Base-by-base conservation (phyloP, 2,113 vertebrate genomes). In the Micromys minutus region DNA sequence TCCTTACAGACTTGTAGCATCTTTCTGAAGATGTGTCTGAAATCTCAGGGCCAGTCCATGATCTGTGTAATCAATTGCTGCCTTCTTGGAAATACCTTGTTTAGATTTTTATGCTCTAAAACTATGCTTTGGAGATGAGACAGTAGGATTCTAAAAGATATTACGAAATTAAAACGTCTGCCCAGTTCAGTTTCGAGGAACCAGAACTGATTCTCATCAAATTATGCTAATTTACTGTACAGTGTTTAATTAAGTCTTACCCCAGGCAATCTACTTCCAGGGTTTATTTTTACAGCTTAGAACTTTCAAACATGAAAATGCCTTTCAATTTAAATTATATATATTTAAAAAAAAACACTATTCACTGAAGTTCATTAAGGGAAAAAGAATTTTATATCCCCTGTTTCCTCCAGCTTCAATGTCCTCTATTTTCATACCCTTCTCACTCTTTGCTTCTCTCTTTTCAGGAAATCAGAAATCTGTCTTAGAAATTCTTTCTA, bases 191-290 rank as follows among this genome's bases (percentile, higher is more conserved):
- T 95, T 96, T 94, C 75, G 95, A 85, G 59, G 96, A 98, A 97
- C 57, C 94, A 98, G 97, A 89, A 85, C 45, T 76, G 97, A 7
- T 96, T 94, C 63, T 97, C 87, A 95, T 91, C 97, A 97, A 96
- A 85, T 97, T 98, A 94, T 96, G 52, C 97, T 97, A 95, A 97
- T 97, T 97, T 97, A 96, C 94, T 97, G 67, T 96, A 97, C 79
- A 91, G 71, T 74, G 0, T 36, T 97, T 98, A 94, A 96, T 92
- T 97, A 98, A 98, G 91, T 85, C 94, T 90, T 95, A 97, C 85
- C 39, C 24, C 67, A 95, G 96, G 96, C 96, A 97, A 96, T 96
- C 94, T 55, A 91, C 69, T 93, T 97, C 77, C 86, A 69, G 80
- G 16, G 91, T 94, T 87, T 97, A 90, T 97, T 97, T 98, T 96